Evolutionary conservation across 2,797 vertebrate genomes (phyloP).

Genomic region (Centropyge bicolor): DNA sequence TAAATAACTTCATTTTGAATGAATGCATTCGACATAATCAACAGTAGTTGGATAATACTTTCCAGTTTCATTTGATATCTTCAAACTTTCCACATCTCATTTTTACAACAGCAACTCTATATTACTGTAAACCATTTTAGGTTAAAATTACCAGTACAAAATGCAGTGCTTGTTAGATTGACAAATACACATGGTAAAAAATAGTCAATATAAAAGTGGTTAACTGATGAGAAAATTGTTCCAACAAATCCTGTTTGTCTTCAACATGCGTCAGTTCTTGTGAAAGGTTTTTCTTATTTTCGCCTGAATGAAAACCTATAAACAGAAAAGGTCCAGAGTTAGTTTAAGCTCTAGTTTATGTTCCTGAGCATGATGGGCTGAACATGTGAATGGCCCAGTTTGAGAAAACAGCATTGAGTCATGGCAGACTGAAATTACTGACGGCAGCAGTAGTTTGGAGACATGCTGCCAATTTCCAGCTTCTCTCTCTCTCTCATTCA

Average conservation of each 20-base stretch:
- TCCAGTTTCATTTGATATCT: slow-evolving; percentile 60
- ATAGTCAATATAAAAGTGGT: slow-evolving; percentile 62
- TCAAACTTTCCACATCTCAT: slow-evolving; percentile 23
- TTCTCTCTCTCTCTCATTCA: slow-evolving; percentile 25
- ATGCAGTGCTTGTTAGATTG: slow-evolving; percentile 60
- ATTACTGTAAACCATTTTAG: slow-evolving; percentile 14
- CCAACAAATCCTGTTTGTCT: slow-evolving; percentile 66
- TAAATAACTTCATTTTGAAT: slow-evolving; percentile 20
- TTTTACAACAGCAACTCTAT: not conserved
- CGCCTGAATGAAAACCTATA: slow-evolving; percentile 86
- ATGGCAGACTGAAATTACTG: slow-evolving; percentile 51
- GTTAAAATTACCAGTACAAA: slow-evolving; percentile 52
- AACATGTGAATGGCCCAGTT: slow-evolving; percentile 4
- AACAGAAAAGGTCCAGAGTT: slow-evolving; percentile 59
- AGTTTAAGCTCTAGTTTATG: slow-evolving; percentile 15
- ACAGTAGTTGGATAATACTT: slow-evolving; percentile 67
- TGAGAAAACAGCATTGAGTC: slow-evolving; percentile 31
- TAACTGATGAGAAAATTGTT: slow-evolving; percentile 34
- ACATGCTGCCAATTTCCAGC: slow-evolving; percentile 27
- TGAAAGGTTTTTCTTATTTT: slow-evolving; percentile 70
- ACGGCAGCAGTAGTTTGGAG: slow-evolving; percentile 48
- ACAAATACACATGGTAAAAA: slow-evolving; percentile 34
- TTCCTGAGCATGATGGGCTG: rapidly evolving
- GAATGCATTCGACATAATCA: slow-evolving; percentile 25
- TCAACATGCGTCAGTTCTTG: slow-evolving; percentile 29